Conservation (phyloP, 1,140 invertebrate species). For the Bacillus rossius region DNA sequence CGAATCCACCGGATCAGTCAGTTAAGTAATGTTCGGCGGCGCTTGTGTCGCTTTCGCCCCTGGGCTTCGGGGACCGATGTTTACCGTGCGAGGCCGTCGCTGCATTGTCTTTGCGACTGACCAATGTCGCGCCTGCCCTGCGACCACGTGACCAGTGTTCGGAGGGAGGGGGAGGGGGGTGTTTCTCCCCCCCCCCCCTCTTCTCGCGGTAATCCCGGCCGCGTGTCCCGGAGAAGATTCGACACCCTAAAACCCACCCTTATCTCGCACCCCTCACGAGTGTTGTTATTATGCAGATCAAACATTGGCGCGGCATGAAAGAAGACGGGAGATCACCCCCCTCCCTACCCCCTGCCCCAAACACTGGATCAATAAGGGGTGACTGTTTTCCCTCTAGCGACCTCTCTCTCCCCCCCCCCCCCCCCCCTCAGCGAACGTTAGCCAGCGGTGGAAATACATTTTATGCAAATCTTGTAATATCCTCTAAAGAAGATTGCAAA, state of each 20-base stretch:
- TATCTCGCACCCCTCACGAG: constrained; percentile 8
- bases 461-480: constrained; percentile 20
- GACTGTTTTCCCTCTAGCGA: no score
- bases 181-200: no score
- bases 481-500: constrained; percentile 9
- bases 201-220: constrained; percentile 10
- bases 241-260: constrained; percentile 1
- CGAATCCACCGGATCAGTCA: no score
- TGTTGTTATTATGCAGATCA: constrained; percentile 17
- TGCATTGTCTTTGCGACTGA: constrained; percentile 11
- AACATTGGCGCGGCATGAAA: constrained; percentile 11
- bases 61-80: neutral
- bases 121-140: neutral
- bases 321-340: neutral
- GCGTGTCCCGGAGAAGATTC: constrained; percentile 14
- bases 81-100: neutral
- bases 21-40: no score
- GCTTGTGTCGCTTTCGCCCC: no score
- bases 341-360: neutral
- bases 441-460: constrained; percentile 15
- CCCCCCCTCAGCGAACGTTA: neutral
- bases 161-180: neutral
- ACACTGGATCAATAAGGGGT: neutral
- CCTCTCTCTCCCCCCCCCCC: no score
- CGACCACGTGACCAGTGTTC: no score